phyloP scores from a whole-genome alignment of 2,113 vertebrate species.

The Eubucco bourcierii region DNA sequence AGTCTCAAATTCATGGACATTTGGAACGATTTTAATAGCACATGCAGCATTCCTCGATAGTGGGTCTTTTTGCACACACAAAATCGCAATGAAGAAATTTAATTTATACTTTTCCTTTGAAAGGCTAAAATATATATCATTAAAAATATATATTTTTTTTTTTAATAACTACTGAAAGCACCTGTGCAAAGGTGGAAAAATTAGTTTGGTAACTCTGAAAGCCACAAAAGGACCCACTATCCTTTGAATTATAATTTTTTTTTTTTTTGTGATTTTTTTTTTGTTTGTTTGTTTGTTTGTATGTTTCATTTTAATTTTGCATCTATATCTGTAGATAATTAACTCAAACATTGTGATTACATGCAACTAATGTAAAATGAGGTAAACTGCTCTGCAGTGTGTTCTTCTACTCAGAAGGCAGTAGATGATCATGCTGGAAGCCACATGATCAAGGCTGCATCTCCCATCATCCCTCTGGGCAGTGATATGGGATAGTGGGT shows the following conservation, averaged over 20 bases:
- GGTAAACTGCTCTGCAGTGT: constrained; percentile 90
- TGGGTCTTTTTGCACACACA: constrained; percentile 98
- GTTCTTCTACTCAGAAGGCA: constrained; percentile 94
- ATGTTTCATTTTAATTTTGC: constrained; percentile 71
- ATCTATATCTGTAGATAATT: constrained; percentile 75
- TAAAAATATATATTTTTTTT: constrained; percentile 75
- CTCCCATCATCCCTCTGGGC: constrained; percentile 95
- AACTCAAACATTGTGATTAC: constrained; percentile 79
- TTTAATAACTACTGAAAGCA: constrained; percentile 75
- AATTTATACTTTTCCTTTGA: constrained; percentile 70
- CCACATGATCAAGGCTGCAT: constrained; percentile 94
- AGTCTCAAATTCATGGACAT: constrained; percentile 81
- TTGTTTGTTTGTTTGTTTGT: background rate
- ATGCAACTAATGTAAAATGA: constrained; percentile 88
- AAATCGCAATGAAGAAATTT: constrained; percentile 72
- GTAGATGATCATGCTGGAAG: constrained; percentile 91
- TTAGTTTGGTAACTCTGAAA: constrained; percentile 85
- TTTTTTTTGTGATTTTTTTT: background rate
- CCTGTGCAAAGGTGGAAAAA: constrained; percentile 77
- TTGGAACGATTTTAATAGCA: constrained; percentile 80
- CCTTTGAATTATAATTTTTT: constrained; percentile 75
- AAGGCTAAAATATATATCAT: constrained; percentile 76
- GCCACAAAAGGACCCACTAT: constrained; percentile 99
- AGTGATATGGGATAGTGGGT: constrained; percentile 99
- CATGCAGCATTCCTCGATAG: constrained; percentile 93